Evolutionary conservation across 2,888 invertebrate species (phyloP).

Genomic region (Erebia aethiops): DNA sequence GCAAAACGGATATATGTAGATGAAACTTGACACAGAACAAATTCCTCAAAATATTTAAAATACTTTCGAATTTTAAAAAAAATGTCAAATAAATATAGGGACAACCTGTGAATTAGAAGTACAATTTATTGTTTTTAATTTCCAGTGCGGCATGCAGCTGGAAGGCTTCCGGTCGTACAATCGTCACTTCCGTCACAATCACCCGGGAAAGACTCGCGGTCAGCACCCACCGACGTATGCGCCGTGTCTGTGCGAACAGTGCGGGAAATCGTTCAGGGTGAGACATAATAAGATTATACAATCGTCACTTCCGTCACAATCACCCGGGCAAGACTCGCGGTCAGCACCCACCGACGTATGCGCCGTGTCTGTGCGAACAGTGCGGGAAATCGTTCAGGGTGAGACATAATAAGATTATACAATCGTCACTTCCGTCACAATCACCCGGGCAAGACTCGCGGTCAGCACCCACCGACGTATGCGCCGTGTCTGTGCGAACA

Average conservation of each 20-base stretch:
- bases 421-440: background rate
- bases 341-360: background rate
- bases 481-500: conserved; percentile 9
- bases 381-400: conserved; percentile 9
- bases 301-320: background rate
- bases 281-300: background rate
- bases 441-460: conserved; percentile 8
- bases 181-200: background rate
- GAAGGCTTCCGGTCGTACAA: conserved; percentile 1
- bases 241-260: conserved; percentile 9
- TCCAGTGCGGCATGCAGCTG: conserved; percentile 4
- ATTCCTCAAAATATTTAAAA: no score
- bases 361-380: conserved; percentile 7
- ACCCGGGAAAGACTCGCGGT: conserved; percentile 3
- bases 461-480: background rate
- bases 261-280: conserved; percentile 7
- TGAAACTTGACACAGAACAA: no score
- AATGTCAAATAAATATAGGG: no score
- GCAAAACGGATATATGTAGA: no score
- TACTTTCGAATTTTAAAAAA: no score
- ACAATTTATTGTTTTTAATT: no score
- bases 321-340: conserved; percentile 8
- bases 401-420: background rate
- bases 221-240: background rate
- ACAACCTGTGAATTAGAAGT: no score